Evolutionary conservation across 2,888 invertebrate species (phyloP).

Genomic region (Eupithecia vulgata): DNA sequence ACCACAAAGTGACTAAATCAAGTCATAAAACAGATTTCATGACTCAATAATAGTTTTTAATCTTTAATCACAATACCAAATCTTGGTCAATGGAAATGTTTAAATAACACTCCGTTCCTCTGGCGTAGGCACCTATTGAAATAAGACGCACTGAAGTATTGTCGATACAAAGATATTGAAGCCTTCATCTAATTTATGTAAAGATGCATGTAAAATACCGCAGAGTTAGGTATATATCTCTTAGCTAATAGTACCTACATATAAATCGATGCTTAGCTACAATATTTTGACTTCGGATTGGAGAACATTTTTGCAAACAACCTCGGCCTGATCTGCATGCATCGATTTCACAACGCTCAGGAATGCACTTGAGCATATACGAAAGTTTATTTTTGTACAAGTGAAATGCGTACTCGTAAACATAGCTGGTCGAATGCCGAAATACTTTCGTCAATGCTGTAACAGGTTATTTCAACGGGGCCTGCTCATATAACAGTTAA

Average conservation of each 20-base stretch:
- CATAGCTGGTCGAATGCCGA: slow-evolving; percentile 48
- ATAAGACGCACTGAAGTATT: background rate
- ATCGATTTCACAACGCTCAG: slow-evolving; percentile 19
- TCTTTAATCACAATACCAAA: background rate
- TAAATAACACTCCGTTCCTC: background rate
- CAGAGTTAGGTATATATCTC: background rate
- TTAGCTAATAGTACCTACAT: too few species aligned
- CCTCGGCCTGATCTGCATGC: background rate
- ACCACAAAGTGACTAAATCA: background rate
- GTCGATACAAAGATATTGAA: background rate
- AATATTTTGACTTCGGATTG: background rate
- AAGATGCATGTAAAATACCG: background rate
- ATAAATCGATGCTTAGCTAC: too few species aligned
- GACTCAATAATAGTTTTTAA: background rate
- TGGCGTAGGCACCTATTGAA: background rate
- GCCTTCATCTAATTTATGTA: background rate
- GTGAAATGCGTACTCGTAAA: slow-evolving; percentile 48
- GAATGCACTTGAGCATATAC: slow-evolving; percentile 21
- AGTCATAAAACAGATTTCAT: background rate
- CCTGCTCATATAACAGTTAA: slow-evolving; percentile 76
- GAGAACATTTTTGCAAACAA: slow-evolving; percentile 11
- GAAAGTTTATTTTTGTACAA: slow-evolving; percentile 40
- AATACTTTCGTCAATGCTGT: slow-evolving; percentile 70
- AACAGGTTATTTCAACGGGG: slow-evolving; percentile 71
- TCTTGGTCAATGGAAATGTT: background rate